phyloP scores from a whole-genome alignment of 1,140 invertebrate genomes.

The Euborellia annulipes region DNA sequence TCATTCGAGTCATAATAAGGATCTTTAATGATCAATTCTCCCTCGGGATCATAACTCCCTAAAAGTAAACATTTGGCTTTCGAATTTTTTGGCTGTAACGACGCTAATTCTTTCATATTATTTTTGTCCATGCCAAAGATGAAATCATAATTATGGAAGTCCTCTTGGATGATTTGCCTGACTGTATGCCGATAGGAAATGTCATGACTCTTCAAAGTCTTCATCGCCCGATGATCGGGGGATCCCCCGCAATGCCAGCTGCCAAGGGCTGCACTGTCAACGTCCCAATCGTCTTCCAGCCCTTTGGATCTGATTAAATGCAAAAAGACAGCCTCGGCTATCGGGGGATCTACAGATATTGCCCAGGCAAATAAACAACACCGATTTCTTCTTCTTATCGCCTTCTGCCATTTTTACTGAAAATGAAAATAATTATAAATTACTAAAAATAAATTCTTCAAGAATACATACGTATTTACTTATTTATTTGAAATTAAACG shows the following conservation, averaged over 20 bases:
- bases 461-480: no score
- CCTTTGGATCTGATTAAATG: constrained; percentile 47
- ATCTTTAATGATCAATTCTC: constrained; percentile 65
- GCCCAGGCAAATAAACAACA: constrained; percentile 33
- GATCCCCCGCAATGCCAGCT: constrained; percentile 67
- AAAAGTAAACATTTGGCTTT: constrained; percentile 60
- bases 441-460: no score
- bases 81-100: constrained; percentile 37
- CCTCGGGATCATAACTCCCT: constrained; percentile 65
- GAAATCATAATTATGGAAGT: constrained; percentile 64
- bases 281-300: constrained; percentile 49
- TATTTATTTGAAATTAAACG: no score
- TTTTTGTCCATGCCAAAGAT: constrained; percentile 85
- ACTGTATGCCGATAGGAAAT: constrained; percentile 57
- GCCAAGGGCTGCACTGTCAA: constrained; percentile 77
- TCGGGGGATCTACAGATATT: constrained; percentile 93
- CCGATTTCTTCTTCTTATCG: constrained; percentile 3
- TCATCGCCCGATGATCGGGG: constrained; percentile 59
- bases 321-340: constrained; percentile 79
- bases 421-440: no score
- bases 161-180: constrained; percentile 47
- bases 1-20: constrained; percentile 64
- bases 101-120: constrained; percentile 54
- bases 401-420: no score
- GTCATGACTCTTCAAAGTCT: constrained; percentile 51